Conservation (phyloP, 2,888 invertebrate species). For the Laothoe populi region DNA sequence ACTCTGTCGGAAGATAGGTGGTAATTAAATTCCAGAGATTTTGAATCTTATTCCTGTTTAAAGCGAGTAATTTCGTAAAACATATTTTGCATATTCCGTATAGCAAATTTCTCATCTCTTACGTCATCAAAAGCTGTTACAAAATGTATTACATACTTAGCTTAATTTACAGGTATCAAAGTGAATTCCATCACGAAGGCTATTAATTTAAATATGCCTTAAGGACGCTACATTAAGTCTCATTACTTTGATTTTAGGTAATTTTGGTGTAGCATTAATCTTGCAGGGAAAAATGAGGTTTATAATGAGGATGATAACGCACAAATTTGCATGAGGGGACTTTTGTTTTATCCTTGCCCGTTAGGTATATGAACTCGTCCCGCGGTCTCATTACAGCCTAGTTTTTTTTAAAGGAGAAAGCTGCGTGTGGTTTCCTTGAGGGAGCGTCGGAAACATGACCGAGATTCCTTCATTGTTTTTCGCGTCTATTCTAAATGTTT, state of each 20-base stretch:
- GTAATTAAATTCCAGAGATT: no score
- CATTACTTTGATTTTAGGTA: conserved; percentile 46
- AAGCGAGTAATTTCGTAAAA: not conserved
- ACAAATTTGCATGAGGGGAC: conserved; percentile 37
- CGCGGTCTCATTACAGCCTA: conserved; percentile 55
- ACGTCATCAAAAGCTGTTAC: conserved; percentile 3
- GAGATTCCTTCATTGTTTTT: conserved; percentile 49
- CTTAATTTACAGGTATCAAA: conserved; percentile 33
- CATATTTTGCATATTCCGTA: not conserved
- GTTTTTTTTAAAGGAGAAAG: conserved; percentile 44
- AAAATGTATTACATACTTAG: conserved; percentile 6
- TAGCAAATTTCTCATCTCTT: conserved; percentile 3
- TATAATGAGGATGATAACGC: conserved; percentile 33
- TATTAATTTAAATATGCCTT: conserved; percentile 44
- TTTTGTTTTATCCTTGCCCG: conserved; percentile 46
- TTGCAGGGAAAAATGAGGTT: conserved; percentile 30
- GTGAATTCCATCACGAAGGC: conserved; percentile 38
- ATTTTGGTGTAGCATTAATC: conserved; percentile 35
- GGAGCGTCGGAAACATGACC: conserved; percentile 42
- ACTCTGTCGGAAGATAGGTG: no score
- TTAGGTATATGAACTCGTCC: conserved; percentile 45
- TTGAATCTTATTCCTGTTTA: no score
- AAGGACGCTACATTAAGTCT: conserved; percentile 35
- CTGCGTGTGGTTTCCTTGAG: conserved; percentile 46
- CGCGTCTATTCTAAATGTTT: conserved; percentile 38